A percentile compares a stretch with the other conserved stretches of the same genome.
Evolutionary conservation across 2,888 invertebrate genomes (phyloP).

Genomic region (Operophtera brumata): DNA sequence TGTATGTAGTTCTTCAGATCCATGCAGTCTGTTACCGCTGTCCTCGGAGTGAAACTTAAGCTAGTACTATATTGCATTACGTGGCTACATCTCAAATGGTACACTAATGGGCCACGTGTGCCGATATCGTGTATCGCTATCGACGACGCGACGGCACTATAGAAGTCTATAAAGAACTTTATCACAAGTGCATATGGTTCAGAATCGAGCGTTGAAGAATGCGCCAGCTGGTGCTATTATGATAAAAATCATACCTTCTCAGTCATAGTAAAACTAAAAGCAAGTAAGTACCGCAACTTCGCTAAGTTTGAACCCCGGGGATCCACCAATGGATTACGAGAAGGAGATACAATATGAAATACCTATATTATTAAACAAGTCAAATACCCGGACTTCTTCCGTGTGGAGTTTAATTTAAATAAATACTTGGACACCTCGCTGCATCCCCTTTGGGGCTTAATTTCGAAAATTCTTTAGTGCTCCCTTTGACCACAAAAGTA

Average conservation of each 20-base stretch:
- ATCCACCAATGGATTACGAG: too few species aligned
- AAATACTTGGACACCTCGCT: too few species aligned
- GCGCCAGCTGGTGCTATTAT: slow-evolving; percentile 46
- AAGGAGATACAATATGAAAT: too few species aligned
- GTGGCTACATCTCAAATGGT: slow-evolving; percentile 44
- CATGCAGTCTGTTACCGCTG: neutral
- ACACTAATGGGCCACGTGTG: slow-evolving; percentile 64
- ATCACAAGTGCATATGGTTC: neutral
- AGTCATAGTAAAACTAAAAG: slow-evolving; percentile 23
- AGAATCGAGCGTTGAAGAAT: neutral
- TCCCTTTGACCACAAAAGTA: too few species aligned
- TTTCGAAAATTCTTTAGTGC: too few species aligned
- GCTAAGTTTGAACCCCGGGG: too few species aligned
- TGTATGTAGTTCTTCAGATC: neutral
- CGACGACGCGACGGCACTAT: neutral
- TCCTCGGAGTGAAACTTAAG: slow-evolving; percentile 1
- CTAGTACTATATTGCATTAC: neutral
- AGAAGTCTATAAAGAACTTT: slow-evolving; percentile 20
- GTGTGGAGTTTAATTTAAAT: too few species aligned
- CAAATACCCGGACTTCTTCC: too few species aligned
- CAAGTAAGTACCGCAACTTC: slow-evolving; percentile 9
- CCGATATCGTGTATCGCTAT: slow-evolving; percentile 45
- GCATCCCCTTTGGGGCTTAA: too few species aligned
- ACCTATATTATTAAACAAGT: too few species aligned
- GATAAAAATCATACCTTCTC: slow-evolving; percentile 58